phyloP scores from a whole-genome alignment of 2,888 invertebrate genomes.

The Uloborus plumipes region DNA sequence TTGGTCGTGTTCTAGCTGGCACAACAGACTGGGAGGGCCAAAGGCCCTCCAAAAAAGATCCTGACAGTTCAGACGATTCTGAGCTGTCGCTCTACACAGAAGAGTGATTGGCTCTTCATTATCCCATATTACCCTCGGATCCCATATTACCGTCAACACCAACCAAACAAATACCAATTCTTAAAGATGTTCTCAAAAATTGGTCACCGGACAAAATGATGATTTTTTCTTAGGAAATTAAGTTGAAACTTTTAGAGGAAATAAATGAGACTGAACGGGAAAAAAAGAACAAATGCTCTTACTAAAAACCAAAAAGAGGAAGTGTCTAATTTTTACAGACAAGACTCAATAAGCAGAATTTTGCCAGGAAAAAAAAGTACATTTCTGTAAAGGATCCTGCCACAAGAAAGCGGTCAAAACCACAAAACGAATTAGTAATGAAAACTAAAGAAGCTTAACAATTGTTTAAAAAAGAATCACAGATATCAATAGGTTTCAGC shows the following conservation, averaged over 20 bases:
- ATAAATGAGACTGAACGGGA: background rate
- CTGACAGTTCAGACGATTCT: too few relatives aligned
- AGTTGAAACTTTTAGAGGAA: background rate
- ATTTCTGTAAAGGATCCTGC: conserved; percentile 3
- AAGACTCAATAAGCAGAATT: conserved; percentile 2
- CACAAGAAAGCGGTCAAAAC: background rate
- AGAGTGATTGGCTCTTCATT: too few relatives aligned
- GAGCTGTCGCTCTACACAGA: too few relatives aligned
- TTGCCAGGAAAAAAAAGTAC: conserved; percentile 5
- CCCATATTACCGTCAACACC: too few relatives aligned
- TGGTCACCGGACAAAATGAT: background rate
- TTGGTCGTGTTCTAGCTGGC: too few relatives aligned
- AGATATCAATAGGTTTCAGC: background rate
- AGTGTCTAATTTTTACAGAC: background rate
- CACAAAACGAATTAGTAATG: background rate
- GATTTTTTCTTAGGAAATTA: background rate
- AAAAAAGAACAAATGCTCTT: background rate
- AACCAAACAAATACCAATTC: too few relatives aligned
- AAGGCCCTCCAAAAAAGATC: too few relatives aligned
- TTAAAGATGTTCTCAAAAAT: too few relatives aligned
- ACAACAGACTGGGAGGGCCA: too few relatives aligned
- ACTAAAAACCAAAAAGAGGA: background rate
- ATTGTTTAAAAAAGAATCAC: background rate
- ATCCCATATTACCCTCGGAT: too few relatives aligned
- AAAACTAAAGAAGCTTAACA: background rate